phyloP scores from a whole-genome alignment of 2,797 vertebrate species.

The Myotis pilosus region DNA sequence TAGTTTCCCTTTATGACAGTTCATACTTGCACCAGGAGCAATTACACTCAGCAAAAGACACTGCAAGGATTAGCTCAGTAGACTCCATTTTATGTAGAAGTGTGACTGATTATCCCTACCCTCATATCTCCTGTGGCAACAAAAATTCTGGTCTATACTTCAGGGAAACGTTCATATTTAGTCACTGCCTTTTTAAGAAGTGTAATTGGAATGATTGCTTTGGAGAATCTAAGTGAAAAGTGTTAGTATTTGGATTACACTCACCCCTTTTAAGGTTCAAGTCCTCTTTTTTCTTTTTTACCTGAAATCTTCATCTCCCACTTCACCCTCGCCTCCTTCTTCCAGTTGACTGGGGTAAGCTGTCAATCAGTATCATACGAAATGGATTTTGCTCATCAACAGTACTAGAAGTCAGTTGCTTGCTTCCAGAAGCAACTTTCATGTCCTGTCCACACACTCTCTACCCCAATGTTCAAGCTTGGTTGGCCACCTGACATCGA shows the following conservation, averaged over 20 bases:
- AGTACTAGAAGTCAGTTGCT: not conserved
- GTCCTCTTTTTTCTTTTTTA: not conserved
- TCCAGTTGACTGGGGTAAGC: not conserved
- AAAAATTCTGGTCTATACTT: slow-evolving; percentile 69
- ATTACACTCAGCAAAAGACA: slow-evolving; percentile 69
- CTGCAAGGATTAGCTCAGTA: slow-evolving; percentile 59
- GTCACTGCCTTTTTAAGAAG: slow-evolving; percentile 70
- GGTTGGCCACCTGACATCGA: not conserved
- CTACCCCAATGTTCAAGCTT: not conserved
- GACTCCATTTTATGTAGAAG: slow-evolving; percentile 74
- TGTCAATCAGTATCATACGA: not conserved
- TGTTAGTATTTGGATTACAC: slow-evolving; percentile 69
- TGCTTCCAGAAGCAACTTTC: not conserved
- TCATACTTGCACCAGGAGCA: slow-evolving; percentile 71
- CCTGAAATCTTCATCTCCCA: slow-evolving; percentile 15
- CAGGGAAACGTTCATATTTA: slow-evolving; percentile 73
- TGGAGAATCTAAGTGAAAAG: slow-evolving; percentile 59
- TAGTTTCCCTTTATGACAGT: slow-evolving; percentile 71
- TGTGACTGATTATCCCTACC: slow-evolving; percentile 74
- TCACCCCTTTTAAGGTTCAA: slow-evolving; percentile 20
- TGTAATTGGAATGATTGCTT: slow-evolving; percentile 72
- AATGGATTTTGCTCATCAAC: not conserved
- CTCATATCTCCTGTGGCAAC: slow-evolving; percentile 47
- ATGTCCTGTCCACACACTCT: not conserved
- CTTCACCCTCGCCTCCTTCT: not conserved